A percentile compares a stretch with the other conserved stretches of the same genome.
Evolutionary conservation across 2,888 invertebrate species (phyloP).

Genomic region (Tanaodytes sp.): DNA sequence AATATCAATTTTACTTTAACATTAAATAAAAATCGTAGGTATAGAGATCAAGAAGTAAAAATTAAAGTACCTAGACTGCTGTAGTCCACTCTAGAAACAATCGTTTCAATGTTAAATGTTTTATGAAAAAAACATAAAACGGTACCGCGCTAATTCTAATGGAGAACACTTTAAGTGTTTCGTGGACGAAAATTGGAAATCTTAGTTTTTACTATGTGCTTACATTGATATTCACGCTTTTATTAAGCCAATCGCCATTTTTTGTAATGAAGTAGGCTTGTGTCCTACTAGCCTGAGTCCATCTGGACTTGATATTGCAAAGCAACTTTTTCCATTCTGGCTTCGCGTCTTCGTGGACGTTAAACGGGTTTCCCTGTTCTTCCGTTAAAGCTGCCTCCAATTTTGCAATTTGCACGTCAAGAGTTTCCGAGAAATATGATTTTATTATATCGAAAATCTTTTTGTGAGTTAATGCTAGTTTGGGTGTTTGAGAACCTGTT

Average conservation of each 20-base stretch:
- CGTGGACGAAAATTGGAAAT: no score
- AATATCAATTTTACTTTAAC: no score
- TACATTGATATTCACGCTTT: background rate
- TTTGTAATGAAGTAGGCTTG: background rate
- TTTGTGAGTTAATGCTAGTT: slow-evolving; percentile 1
- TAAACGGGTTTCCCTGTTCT: background rate
- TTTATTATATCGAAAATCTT: slow-evolving; percentile 2
- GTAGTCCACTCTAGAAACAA: no score
- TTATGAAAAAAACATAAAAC: no score
- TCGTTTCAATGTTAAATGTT: no score
- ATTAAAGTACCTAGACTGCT: no score
- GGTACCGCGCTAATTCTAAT: no score
- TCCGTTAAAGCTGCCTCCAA: background rate
- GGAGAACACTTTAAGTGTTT: no score
- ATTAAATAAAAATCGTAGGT: no score
- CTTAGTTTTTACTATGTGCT: background rate
- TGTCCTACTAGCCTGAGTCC: background rate
- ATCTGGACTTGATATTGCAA: background rate
- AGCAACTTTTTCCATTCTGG: background rate
- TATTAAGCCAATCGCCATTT: background rate
- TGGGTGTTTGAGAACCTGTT: background rate
- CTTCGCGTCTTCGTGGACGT: background rate
- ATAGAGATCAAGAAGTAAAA: no score
- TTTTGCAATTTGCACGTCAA: background rate
- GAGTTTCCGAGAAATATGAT: background rate